Conservation (phyloP, 2,113 vertebrate genomes). For the Ictalurus punctatus region DNA sequence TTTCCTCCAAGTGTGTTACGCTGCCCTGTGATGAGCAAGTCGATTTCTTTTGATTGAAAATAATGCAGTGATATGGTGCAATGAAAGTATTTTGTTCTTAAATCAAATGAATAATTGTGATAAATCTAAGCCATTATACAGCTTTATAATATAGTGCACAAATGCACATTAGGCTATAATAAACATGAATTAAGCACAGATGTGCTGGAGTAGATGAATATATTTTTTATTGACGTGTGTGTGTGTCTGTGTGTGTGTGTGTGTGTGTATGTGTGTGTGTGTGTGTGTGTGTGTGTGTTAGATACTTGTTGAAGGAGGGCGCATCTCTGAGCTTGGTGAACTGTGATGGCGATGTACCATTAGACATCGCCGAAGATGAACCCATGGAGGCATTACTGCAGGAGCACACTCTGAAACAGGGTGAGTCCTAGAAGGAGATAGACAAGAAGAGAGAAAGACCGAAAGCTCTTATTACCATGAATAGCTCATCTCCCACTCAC, state of each 20-base stretch:
- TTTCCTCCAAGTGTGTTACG: not conserved
- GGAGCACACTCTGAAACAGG: constrained; percentile 81
- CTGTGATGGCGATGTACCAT: constrained; percentile 89
- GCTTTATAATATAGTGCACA: not conserved
- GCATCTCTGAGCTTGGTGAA: constrained; percentile 86
- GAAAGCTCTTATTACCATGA: constrained; percentile 5
- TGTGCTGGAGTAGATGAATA: not conserved
- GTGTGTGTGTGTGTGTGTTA: constrained; percentile 51
- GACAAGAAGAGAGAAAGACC: not conserved
- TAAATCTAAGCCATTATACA: not conserved
- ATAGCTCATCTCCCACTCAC: constrained; percentile 18
- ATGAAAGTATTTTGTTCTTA: not conserved
- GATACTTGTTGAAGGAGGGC: constrained; percentile 82
- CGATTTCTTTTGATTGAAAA: not conserved
- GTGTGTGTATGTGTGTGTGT: no score
- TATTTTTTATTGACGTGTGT: not conserved
- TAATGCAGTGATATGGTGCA: not conserved
- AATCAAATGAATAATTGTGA: not conserved
- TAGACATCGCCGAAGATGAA: constrained; percentile 91
- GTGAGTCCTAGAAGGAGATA: constrained; percentile 61
- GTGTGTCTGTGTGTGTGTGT: no score
- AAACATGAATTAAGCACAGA: not conserved
- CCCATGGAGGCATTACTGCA: constrained; percentile 86
- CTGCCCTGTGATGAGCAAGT: not conserved
- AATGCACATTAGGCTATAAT: not conserved